phyloP scores from a whole-genome alignment of 2,113 vertebrate genomes.

The Rana temporaria region DNA sequence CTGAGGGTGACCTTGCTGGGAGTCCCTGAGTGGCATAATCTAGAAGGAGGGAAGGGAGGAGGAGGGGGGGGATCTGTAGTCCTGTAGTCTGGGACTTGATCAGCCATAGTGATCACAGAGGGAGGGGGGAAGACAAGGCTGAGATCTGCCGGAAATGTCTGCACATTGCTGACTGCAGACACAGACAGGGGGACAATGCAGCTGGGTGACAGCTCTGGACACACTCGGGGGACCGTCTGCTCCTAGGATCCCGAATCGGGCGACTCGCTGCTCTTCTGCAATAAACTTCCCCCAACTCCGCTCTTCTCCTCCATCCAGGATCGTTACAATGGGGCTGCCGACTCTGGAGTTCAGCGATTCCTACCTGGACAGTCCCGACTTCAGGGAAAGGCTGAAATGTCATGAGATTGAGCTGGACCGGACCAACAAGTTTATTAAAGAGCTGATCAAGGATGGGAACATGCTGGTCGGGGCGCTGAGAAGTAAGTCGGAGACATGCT shows the following conservation, averaged over 20 bases:
- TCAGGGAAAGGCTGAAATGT: constrained; percentile 93
- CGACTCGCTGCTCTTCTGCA: too few relatives aligned
- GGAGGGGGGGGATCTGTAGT: constrained; percentile 8
- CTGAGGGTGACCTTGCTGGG: constrained; percentile 45
- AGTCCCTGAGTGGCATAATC: constrained; percentile 5
- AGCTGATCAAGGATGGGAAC: constrained; percentile 94
- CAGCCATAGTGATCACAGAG: constrained; percentile 13
- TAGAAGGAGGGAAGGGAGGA: neutral
- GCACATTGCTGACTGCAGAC: constrained; percentile 32
- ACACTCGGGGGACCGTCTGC: neutral
- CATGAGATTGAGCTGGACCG: constrained; percentile 95
- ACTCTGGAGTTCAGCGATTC: constrained; percentile 97
- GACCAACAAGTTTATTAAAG: constrained; percentile 97
- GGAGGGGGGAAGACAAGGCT: neutral
- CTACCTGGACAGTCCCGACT: constrained; percentile 95
- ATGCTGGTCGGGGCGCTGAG: constrained; percentile 89
- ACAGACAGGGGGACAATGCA: constrained; percentile 64
- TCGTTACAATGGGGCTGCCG: constrained; percentile 87
- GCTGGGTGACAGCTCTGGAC: constrained; percentile 59
- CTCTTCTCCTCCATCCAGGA: constrained; percentile 9
- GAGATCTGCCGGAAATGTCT: constrained; percentile 66
- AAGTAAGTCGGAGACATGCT: constrained; percentile 77
- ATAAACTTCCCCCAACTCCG: neutral
- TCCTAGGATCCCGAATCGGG: neutral
- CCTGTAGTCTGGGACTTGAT: neutral